Conservation (phyloP, 2,888 invertebrate species). For the Ethmia dodecea region DNA sequence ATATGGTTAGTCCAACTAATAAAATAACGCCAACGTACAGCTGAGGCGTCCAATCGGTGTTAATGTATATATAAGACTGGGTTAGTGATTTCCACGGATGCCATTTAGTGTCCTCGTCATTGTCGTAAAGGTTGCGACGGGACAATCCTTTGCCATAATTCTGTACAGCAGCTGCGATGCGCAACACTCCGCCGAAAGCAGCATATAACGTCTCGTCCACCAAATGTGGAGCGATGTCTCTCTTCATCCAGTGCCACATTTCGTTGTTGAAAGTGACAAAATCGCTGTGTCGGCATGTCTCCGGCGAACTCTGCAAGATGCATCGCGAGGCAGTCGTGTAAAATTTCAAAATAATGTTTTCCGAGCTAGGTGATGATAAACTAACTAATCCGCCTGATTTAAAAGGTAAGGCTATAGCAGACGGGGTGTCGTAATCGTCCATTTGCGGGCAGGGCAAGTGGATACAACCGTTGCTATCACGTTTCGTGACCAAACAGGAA, state of each 20-base stretch:
- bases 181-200: conserved; percentile 57
- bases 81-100: conserved; percentile 45
- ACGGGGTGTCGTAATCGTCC: conserved; percentile 43
- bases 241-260: conserved; percentile 68
- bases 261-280: conserved; percentile 62
- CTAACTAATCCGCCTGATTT: conserved; percentile 48
- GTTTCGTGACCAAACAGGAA: conserved; percentile 39
- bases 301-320: conserved; percentile 51
- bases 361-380: conserved; percentile 42
- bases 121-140: conserved; percentile 51
- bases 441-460: conserved; percentile 52
- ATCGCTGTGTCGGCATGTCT: conserved; percentile 52
- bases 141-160: conserved; percentile 55
- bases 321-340: conserved; percentile 59
- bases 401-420: conserved; percentile 55
- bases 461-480: conserved; percentile 53
- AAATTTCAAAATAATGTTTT: conserved; percentile 55
- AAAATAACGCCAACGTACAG: conserved; percentile 43
- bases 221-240: conserved; percentile 57
- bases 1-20: conserved; percentile 39
- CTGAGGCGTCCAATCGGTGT: conserved; percentile 48
- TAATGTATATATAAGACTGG: conserved; percentile 37
- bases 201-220: conserved; percentile 55
- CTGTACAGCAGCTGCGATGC: conserved; percentile 64
- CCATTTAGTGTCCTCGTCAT: conserved; percentile 40